Conservation (phyloP, 2,888 invertebrate species). For the Amblyjoppa fuscipennis region DNA sequence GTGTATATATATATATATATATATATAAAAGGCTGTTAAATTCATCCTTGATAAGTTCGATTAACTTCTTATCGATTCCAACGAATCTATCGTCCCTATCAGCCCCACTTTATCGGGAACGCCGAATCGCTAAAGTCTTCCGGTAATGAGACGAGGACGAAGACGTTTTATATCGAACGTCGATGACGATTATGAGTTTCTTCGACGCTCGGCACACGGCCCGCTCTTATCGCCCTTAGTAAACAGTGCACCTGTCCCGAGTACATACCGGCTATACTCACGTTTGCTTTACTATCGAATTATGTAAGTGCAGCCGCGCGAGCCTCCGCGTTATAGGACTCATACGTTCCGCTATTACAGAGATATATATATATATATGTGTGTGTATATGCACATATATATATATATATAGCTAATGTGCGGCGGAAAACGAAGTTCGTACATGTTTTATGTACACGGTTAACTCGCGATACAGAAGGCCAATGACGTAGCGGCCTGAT, state of each 20-base stretch:
- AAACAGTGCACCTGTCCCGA: constrained; percentile 57
- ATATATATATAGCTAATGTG: not conserved
- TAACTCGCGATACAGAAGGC: not conserved
- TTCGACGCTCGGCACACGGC: not conserved
- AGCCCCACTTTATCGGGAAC: constrained; percentile 8
- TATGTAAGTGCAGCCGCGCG: constrained; percentile 47
- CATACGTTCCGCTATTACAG: not conserved
- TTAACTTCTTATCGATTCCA: constrained; percentile 53
- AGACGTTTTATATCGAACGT: constrained; percentile 26
- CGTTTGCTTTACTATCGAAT: constrained; percentile 33
- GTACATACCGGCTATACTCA: constrained; percentile 31
- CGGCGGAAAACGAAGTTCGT: constrained; percentile 9
- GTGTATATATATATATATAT: too few relatives aligned
- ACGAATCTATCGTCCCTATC: constrained; percentile 48
- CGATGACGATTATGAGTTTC: constrained; percentile 21
- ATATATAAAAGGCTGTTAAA: constrained; percentile 18
- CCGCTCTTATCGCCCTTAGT: constrained; percentile 60
- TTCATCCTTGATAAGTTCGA: constrained; percentile 29
- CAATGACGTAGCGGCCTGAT: not conserved
- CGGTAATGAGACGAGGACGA: constrained; percentile 56
- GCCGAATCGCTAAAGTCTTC: constrained; percentile 45
- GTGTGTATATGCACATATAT: not conserved
- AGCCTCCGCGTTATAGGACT: constrained; percentile 10
- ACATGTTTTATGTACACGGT: constrained; percentile 29
- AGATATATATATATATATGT: not conserved